Base-by-base conservation (phyloP, 2,113 vertebrate genomes). In the Pholis gunnellus region DNA sequence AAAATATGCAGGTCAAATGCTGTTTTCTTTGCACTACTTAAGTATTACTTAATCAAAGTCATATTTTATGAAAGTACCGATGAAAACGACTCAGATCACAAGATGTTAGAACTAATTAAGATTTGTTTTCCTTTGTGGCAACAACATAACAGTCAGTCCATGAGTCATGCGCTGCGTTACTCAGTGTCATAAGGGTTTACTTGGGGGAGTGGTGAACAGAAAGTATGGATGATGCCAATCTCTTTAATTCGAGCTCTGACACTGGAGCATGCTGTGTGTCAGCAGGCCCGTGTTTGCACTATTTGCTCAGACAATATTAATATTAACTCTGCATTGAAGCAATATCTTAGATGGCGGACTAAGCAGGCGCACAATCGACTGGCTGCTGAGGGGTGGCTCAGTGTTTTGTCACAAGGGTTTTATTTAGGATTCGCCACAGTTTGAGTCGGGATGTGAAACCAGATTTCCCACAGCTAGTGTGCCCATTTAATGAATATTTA, bases 161-260 rank as follows among this genome's bases (percentile, higher is more conserved):
- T 63, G 75, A 84, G 82, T 86, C 79, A 92, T 78, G 68, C 6
- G 34, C 74, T 75, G 13, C 18, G 81, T 81, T 42, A 14, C 29
- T 84, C 73, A 27, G 78, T 61, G 66, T 88, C 84, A 80, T 67
- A 72, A 65, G 81, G n/a, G 27, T 82, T 85, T 64, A 64, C 25
- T 66, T 40, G 46, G 27, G 29, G 60, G 68, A 31, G 14, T 36
- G 57, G 63, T 70, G 22, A 66, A 71, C 46, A 69, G 11, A 75
- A 78, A 59, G 65, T 46, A 54, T 6, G 11, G n/a, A 75, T 68
- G 77, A 77, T 73, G 40, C 57, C 77, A 59, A 81, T 73, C 42
- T n/a, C 25, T 75, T 75, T 27, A 14, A 27, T 74, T 86, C 4
- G 9, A 60, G 69, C 34, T 61, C 4, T 66, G n/a, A 17, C 25